Percentiles rank a stretch among this genome's conserved stretches.
These are phyloP conservation scores for Phortica magna DNA, from an alignment of 2,888 invertebrate species.

Conservation along the genomic window DNA sequence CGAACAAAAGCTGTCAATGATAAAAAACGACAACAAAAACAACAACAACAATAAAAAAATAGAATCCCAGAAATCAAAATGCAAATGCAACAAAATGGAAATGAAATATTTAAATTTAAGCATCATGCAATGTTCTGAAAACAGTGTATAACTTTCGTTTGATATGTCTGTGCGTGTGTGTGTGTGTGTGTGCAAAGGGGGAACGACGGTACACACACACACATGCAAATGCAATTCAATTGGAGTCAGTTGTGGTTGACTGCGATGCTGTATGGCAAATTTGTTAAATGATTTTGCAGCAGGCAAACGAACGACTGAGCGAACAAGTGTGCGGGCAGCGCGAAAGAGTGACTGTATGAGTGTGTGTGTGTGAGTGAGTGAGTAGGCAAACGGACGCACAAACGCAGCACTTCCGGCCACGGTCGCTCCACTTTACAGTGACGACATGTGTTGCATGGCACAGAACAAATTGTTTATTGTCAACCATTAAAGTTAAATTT, in stretches of 20 bases:
- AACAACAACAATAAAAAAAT: neutral
- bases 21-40: constrained; percentile 11
- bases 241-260: constrained; percentile 20
- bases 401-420: constrained; percentile 26
- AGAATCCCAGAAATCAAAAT: neutral
- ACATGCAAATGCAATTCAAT: constrained; percentile 20
- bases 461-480: neutral
- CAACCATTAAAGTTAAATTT: neutral
- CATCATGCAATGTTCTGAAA: neutral
- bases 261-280: constrained; percentile 2
- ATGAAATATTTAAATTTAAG: constrained; percentile 19
- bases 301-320: neutral
- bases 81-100: constrained; percentile 34
- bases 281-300: constrained; percentile 22
- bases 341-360: neutral
- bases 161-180: neutral
- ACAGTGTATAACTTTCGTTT: neutral
- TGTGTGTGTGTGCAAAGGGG: neutral
- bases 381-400: neutral
- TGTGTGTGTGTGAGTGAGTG: neutral
- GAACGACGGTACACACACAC: neutral
- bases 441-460: neutral
- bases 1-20: neutral
- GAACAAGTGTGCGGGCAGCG: neutral
- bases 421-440: constrained; percentile 27